Evolutionary conservation across 2,113 vertebrate species (phyloP).

Genomic region (Raphicerus campestris): DNA sequence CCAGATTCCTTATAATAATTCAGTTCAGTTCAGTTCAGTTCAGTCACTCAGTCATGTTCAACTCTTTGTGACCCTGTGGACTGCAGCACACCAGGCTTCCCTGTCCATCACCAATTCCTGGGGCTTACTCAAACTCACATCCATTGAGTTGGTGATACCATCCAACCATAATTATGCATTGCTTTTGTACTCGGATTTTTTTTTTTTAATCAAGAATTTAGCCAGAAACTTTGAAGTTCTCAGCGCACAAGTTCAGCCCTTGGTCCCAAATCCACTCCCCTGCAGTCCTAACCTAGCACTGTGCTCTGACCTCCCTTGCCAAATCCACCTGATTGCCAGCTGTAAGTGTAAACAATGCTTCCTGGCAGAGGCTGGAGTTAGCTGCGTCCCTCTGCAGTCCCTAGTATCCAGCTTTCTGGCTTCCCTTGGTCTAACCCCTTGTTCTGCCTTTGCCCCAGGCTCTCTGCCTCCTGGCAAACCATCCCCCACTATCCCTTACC

Average conservation of each 20-base stretch:
- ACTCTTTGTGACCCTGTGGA: not conserved
- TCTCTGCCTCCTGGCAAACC: not conserved
- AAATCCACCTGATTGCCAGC: not conserved
- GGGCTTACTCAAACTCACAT: not conserved
- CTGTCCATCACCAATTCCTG: not conserved
- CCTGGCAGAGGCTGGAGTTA: not conserved
- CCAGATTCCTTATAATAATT: not conserved
- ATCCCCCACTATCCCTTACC: not conserved
- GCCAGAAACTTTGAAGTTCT: not conserved
- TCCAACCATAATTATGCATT: not conserved
- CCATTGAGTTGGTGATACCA: not conserved
- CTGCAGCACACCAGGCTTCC: not conserved
- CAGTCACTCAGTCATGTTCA: not conserved
- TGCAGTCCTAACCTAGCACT: not conserved
- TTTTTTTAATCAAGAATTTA: not conserved
- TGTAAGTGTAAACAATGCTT: not conserved
- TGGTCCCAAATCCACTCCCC: not conserved
- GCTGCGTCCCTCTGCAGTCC: not conserved
- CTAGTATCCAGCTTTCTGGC: not conserved
- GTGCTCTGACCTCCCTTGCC: not conserved
- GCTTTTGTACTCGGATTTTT: not conserved
- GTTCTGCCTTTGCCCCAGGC: not conserved
- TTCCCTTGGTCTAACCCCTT: not conserved
- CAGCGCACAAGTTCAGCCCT: not conserved
- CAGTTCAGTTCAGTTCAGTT: not conserved